Base-by-base conservation (phyloP, 2,797 vertebrate species). In the Trachurus trachurus region DNA sequence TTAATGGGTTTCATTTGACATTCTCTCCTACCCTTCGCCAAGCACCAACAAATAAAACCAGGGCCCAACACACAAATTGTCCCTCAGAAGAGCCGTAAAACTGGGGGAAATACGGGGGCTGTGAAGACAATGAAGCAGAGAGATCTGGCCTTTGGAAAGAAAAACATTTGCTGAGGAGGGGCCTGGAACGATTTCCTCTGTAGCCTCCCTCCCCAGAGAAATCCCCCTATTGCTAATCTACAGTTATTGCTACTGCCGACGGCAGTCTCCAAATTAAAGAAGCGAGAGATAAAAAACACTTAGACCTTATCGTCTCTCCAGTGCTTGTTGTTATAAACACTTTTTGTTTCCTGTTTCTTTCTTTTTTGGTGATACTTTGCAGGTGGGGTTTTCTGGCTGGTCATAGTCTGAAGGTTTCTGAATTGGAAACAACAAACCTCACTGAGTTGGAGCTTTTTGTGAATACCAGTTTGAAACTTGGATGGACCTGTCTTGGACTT, bases 1-100 rank as follows among this genome's bases (percentile, higher is more conserved):
- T 96, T 95, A 96, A 96, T 96, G 96, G 93, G 82, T 95, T 96
- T 96, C 95, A 96, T 96, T 96, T 95, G 91, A 94, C 92, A 82
- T 94, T 92, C 92, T 94, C 91, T 92, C 89, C 92, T 92, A 89
- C 92, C 92, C 93, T 94, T 94, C 92, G 81, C 91, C 87, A 83
- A 94, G 90, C 92, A 93, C 89, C 92, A 90, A 92, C 95, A 96
- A 96, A 96, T 95, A 95, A 96, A 93, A 94, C 91, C 91, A 78
- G 71, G 86, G 90, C 92, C 93, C 93, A 88, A 91, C 85, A 90
- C 94, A 93, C 95, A 96, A 95, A 96, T 96, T 94, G 95, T 95
- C 90, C 95, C 95, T 95, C 95, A 86, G 92, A 96, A 96, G 95
- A 96, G 95, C 93, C 83, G 92, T 96, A 95, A 96, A 96, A 94